These are phyloP conservation scores for Saccopteryx bilineata DNA, from an alignment of 2,113 vertebrate genomes.

Conservation along the genomic window DNA sequence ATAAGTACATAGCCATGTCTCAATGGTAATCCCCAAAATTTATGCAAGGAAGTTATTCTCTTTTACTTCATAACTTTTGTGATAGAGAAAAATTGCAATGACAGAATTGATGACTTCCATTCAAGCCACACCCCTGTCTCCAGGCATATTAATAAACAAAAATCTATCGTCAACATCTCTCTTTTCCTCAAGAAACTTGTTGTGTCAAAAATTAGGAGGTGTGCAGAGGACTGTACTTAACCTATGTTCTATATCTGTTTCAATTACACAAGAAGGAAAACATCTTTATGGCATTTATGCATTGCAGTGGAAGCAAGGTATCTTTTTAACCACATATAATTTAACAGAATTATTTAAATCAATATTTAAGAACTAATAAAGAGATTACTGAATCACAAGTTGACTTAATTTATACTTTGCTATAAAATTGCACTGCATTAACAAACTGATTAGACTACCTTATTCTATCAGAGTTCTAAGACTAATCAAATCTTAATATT, in stretches of 20 bases:
- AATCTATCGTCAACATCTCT: conserved; percentile 7
- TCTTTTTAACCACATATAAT: conserved; percentile 10
- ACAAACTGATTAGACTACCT: neutral
- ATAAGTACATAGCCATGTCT: neutral
- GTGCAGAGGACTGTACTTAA: neutral
- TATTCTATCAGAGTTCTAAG: neutral
- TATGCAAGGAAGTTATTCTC: neutral
- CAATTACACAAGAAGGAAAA: conserved; percentile 1
- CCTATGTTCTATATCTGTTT: neutral
- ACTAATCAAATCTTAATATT: conserved; percentile 56
- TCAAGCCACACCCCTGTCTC: neutral
- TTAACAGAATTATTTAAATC: conserved; percentile 60
- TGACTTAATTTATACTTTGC: conserved; percentile 26
- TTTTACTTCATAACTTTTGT: neutral
- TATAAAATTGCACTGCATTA: conserved; percentile 15
- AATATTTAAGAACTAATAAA: conserved; percentile 62
- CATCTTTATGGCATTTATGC: neutral
- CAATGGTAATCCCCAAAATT: neutral
- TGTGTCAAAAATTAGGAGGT: neutral
- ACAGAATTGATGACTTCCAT: neutral
- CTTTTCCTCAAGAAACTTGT: conserved; percentile 43
- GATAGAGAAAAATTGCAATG: neutral
- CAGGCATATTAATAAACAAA: conserved; percentile 45
- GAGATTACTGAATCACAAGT: conserved; percentile 24
- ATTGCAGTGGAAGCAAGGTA: neutral